These are phyloP conservation scores for Chrysolina americana DNA, from an alignment of 2,888 invertebrate genomes.

Conservation along the genomic window DNA sequence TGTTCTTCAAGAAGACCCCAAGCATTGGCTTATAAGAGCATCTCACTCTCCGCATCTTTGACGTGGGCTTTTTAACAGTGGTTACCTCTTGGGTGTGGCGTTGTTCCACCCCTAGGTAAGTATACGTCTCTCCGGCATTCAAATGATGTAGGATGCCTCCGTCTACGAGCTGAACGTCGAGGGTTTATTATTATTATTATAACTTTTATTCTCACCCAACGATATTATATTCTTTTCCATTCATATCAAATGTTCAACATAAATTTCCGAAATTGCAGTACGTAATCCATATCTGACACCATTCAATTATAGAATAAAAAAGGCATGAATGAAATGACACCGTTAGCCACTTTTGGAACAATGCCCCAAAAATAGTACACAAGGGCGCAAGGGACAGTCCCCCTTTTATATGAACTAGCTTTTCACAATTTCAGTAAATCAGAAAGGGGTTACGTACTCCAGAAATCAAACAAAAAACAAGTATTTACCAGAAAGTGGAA, in stretches of 20 bases:
- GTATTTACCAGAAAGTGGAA: conserved; percentile 22
- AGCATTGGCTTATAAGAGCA: no score
- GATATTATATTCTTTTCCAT: neutral
- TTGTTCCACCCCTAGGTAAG: no score
- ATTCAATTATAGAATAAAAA: conserved; percentile 20
- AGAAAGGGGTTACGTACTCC: conserved; percentile 15
- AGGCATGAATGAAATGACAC: conserved; percentile 11
- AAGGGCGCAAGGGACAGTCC: neutral
- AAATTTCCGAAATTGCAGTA: neutral
- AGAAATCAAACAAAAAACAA: conserved; percentile 14
- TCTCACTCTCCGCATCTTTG: no score
- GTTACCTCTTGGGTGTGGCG: no score
- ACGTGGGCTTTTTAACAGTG: no score
- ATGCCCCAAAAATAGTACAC: neutral
- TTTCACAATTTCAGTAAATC: conserved; percentile 20
- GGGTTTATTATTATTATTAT: no score
- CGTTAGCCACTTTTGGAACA: conserved; percentile 24
- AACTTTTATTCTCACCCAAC: no score
- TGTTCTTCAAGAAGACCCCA: no score
- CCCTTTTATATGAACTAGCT: neutral
- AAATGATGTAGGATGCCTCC: no score
- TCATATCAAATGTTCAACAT: conserved; percentile 1
- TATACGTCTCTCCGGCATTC: no score
- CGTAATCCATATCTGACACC: conserved; percentile 19
- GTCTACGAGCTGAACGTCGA: no score